phyloP scores from a whole-genome alignment of 1,140 invertebrate species.

The Leptopilina clavipes region DNA sequence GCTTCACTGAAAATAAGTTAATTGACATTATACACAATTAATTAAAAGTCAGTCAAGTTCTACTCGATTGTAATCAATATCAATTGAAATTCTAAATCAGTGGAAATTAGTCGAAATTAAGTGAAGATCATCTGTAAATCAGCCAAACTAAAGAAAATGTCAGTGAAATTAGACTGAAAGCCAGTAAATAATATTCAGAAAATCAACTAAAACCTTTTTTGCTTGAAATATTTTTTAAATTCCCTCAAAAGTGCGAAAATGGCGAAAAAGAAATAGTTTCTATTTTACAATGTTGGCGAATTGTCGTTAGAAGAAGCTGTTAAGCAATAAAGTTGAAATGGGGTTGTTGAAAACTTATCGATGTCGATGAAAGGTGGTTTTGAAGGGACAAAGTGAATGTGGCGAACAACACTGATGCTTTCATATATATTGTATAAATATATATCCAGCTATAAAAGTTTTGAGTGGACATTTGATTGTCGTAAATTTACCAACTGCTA shows the following conservation, averaged over 20 bases:
- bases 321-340: slow-evolving; percentile 20
- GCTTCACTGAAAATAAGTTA: too few relatives aligned
- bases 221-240: too few relatives aligned
- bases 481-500: background rate
- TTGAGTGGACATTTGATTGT: slow-evolving; percentile 3
- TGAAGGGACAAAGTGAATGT: slow-evolving; percentile 24
- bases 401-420: background rate
- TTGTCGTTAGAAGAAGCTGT: background rate
- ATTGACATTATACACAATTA: too few relatives aligned
- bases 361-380: background rate
- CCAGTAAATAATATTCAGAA: too few relatives aligned
- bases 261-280: background rate
- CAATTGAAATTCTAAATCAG: too few relatives aligned
- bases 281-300: background rate
- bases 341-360: background rate
- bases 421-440: background rate
- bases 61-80: too few relatives aligned
- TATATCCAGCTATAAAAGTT: slow-evolving; percentile 3
- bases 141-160: too few relatives aligned
- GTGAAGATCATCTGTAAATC: background rate
- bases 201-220: too few relatives aligned
- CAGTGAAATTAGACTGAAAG: too few relatives aligned
- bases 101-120: too few relatives aligned
- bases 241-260: too few relatives aligned
- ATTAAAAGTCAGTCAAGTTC: too few relatives aligned